These are phyloP conservation scores for Hipposideros armiger DNA, from an alignment of 2,113 vertebrate genomes.

Conservation along the genomic window DNA sequence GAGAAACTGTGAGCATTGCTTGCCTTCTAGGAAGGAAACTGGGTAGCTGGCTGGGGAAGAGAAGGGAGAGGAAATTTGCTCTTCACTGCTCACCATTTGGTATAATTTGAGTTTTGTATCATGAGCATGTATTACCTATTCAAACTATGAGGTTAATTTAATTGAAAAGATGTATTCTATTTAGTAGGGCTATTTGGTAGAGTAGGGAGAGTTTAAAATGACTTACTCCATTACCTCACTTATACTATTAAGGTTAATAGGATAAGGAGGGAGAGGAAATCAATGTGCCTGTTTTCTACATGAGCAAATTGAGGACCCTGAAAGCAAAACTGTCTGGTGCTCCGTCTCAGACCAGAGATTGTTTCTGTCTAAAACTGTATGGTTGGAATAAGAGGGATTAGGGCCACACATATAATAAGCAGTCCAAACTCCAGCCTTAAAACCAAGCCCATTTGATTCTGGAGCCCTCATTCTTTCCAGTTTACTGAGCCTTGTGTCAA, in stretches of 20 bases:
- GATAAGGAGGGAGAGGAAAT: background rate
- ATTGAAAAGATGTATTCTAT: background rate
- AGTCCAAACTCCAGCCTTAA: background rate
- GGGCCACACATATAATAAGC: background rate
- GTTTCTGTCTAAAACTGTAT: background rate
- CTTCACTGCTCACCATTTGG: background rate
- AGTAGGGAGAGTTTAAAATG: background rate
- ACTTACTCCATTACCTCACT: background rate
- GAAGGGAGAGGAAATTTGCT: background rate
- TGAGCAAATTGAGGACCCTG: background rate
- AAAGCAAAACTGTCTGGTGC: background rate
- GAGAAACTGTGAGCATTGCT: background rate
- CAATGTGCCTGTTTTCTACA: background rate
- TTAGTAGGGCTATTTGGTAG: background rate
- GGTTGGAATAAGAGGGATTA: too few relatives aligned
- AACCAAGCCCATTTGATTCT: too few relatives aligned
- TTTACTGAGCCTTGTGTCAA: background rate
- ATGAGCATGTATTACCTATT: background rate
- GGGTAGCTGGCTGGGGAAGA: background rate
- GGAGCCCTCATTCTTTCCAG: background rate
- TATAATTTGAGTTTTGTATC: background rate
- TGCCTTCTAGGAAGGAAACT: background rate
- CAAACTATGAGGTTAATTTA: background rate
- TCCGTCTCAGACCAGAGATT: background rate
- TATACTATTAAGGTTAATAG: background rate